Conservation (phyloP, 2,888 invertebrate species). For the Lissocephala sabroskyi region DNA sequence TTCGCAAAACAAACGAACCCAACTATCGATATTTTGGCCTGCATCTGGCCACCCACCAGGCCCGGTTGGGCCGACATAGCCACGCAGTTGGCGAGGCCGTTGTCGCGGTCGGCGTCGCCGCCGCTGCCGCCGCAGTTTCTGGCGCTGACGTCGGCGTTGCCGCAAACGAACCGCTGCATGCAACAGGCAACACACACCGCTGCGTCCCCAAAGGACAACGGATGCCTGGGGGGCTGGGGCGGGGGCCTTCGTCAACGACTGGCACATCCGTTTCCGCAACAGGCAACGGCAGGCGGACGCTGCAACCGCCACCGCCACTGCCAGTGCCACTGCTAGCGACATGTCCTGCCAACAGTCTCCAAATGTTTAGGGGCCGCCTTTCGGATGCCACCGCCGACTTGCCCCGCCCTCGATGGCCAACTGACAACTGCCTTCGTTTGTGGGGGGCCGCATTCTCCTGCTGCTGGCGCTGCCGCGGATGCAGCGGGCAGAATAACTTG, state of each 20-base stretch:
- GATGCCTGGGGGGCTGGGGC: background rate
- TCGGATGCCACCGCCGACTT: too few species aligned
- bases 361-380: constrained; percentile 7
- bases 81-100: too few species aligned
- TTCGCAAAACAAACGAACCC: too few species aligned
- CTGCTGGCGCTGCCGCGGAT: too few species aligned
- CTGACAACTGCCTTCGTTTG: too few species aligned
- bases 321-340: constrained; percentile 1
- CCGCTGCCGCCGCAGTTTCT: too few species aligned
- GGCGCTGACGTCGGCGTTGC: background rate
- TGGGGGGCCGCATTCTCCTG: too few species aligned
- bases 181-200: constrained; percentile 55
- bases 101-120: too few species aligned
- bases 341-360: constrained; percentile 8
- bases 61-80: too few species aligned
- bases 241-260: background rate
- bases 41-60: too few species aligned
- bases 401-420: constrained; percentile 5
- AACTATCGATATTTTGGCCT: too few species aligned
- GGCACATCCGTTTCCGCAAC: constrained; percentile 49
- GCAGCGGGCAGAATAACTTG: too few species aligned
- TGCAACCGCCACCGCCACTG: background rate
- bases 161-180: constrained; percentile 27
- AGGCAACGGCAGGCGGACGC: constrained; percentile 9
- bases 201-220: constrained; percentile 60